Conservation (phyloP, 35 echinoderm and acorn worm species). For the Chiridota heheva region DNA sequence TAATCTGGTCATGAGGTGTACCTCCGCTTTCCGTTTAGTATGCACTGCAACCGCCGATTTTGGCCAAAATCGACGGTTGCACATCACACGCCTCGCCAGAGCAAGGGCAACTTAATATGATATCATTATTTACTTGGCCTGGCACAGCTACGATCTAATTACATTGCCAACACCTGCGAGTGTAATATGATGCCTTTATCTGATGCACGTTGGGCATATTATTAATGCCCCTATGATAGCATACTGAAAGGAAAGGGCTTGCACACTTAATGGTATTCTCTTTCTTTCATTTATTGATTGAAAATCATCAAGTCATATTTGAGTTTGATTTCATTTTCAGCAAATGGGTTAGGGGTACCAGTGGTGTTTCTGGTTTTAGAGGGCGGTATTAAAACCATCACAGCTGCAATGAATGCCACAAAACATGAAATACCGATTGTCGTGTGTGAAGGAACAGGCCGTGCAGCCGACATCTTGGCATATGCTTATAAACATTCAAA, state of each 20-base stretch:
- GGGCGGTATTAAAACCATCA: conserved; percentile 59
- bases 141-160: no score
- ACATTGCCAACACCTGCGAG: no score
- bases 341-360: conserved; percentile 68
- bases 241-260: background rate
- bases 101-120: no score
- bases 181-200: no score
- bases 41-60: no score
- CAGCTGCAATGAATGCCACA: conserved; percentile 45
- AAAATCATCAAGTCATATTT: background rate
- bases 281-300: background rate
- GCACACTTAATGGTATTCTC: background rate
- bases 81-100: no score
- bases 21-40: no score
- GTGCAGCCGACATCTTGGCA: conserved; percentile 78
- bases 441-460: conserved; percentile 77
- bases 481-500: conserved; percentile 74
- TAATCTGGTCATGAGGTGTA: no score
- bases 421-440: conserved; percentile 55
- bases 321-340: conserved; percentile 25
- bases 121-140: no score
- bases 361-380: conserved; percentile 71
- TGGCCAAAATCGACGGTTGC: no score
- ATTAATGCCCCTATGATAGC: background rate
- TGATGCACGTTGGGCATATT: no score